Evolutionary conservation across 1,140 invertebrate genomes (phyloP), one percentile per base, ranked within the genome.

Genomic region (Philopotamus ludificatus): DNA sequence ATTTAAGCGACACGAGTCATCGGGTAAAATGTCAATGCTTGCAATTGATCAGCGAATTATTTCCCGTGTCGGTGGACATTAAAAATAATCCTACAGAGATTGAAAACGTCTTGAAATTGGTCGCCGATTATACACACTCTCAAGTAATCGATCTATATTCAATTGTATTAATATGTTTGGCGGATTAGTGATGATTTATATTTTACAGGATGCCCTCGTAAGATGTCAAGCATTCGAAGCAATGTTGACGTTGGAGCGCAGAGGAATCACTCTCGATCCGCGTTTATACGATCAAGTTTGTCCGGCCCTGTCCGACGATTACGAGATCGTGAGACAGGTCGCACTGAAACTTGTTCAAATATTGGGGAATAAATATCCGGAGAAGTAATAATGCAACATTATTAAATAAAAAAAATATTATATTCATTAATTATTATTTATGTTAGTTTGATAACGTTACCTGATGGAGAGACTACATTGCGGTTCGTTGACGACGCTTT

Each of bases 401-500:
- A n/a, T n/a, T n/a, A n/a, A n/a, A n/a, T n/a, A n/a, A n/a, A n/a
- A n/a, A n/a, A n/a, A 18, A 41, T 21, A 65, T 41, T n/a, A n/a
- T n/a, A n/a, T n/a, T n/a, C n/a, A n/a, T n/a, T n/a, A n/a, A n/a
- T n/a, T n/a, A n/a, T n/a, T n/a, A n/a, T 34, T 63, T 78, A n/a
- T 60, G 80, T 61, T 73, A 89, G 88, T 70, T 80, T 86, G 57
- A 82, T 91, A 57, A 80, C 83, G 3, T 74, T 87, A 22, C 79
- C 82, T 55, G 88, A 87, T 65, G 86, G 87, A 57, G 89, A 90
- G 66, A 86, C 86, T 66, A 88, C 90, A 39, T 86, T 93, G 58
- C 84, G 95, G 10, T 81, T 99, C 68, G 89, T 95, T 20, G 97
- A 99, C 78, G 95, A 98, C 79, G 95, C 95, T 0, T 99, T 99